phyloP scores from a whole-genome alignment of 2,888 invertebrate species.

The Drosophila phalerata region DNA sequence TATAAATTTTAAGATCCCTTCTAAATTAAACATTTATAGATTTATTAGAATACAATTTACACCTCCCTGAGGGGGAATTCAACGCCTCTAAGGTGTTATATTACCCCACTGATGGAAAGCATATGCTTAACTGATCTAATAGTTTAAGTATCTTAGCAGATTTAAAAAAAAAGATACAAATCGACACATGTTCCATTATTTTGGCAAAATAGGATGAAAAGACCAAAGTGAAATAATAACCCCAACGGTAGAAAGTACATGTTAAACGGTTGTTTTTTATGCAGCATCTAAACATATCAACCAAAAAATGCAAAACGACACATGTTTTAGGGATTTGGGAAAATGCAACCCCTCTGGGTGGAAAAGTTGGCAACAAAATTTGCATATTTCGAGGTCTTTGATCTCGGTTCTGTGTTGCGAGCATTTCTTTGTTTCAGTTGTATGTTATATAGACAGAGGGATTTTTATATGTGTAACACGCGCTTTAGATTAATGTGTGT shows the following conservation, averaged over 20 bases:
- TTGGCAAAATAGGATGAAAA: no score
- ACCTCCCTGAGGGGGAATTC: no score
- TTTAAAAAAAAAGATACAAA: no score
- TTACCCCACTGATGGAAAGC: no score
- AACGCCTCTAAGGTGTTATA: no score
- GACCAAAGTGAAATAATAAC: not conserved
- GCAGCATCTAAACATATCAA: no score
- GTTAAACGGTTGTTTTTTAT: not conserved
- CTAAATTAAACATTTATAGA: no score
- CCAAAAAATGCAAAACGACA: not conserved
- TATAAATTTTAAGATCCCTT: no score
- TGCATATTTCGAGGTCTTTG: conserved; percentile 26
- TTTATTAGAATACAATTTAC: no score
- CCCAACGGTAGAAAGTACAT: not conserved
- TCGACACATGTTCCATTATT: no score
- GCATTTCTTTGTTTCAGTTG: conserved; percentile 4
- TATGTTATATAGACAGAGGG: not conserved
- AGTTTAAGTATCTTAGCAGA: no score
- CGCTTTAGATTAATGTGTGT: conserved; percentile 30
- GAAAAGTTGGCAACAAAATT: conserved; percentile 1
- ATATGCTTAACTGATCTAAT: no score
- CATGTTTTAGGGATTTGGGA: conserved; percentile 9
- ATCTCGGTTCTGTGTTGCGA: conserved; percentile 4
- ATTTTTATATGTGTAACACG: conserved; percentile 29
- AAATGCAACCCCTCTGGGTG: not conserved